These are phyloP conservation scores for Babylonia areolata DNA, from an alignment of 1,140 invertebrate species.

Conservation along the genomic window DNA sequence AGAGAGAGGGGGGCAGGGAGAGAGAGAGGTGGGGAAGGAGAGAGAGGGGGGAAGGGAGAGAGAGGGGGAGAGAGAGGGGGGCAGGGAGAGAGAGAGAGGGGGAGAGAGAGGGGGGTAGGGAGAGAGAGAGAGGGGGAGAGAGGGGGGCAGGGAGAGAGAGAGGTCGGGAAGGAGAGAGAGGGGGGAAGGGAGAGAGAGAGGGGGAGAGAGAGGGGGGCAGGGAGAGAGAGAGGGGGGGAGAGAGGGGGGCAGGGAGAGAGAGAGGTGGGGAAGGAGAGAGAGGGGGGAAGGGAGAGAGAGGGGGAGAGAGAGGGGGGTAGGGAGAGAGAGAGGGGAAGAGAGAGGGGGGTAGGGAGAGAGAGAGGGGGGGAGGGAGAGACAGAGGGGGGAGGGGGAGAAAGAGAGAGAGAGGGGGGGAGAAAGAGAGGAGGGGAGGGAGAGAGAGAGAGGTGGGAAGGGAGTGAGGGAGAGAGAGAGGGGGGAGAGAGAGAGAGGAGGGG, in stretches of 20 bases:
- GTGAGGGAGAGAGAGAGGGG: neutral
- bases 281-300: neutral
- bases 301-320: too few species aligned
- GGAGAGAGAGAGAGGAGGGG: constrained; percentile 8
- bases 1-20: neutral
- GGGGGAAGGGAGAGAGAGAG: neutral
- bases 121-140: neutral
- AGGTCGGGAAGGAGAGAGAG: neutral
- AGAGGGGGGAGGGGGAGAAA: neutral
- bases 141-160: neutral
- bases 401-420: neutral
- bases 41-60: neutral
- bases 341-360: too few species aligned
- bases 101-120: neutral
- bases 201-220: neutral
- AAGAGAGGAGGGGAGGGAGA: neutral
- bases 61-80: neutral
- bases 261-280: neutral
- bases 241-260: neutral
- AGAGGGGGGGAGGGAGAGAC: neutral
- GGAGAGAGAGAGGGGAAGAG: too few species aligned
- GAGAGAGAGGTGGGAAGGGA: neutral
- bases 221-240: neutral
- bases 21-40: neutral
- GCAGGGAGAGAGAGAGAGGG: neutral